phyloP scores from a whole-genome alignment of 2,888 invertebrate species.

The Steinernema carpocapsae region DNA sequence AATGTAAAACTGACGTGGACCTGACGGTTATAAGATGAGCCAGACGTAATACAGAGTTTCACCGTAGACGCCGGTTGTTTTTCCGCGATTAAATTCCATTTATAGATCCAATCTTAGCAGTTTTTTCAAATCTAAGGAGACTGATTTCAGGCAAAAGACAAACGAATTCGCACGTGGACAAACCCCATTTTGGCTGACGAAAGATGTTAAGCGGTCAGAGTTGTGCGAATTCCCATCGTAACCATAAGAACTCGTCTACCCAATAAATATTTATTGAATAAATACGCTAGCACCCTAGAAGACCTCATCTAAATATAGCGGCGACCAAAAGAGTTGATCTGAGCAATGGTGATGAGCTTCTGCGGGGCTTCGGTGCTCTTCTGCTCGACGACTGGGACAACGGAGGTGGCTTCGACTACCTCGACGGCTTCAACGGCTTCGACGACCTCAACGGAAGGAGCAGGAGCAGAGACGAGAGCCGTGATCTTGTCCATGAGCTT shows the following conservation, averaged over 20 bases:
- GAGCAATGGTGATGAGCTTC: slow-evolving; percentile 35
- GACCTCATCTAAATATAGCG: slow-evolving; percentile 12
- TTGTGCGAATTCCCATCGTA: neutral
- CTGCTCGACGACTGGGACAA: neutral
- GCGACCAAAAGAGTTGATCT: slow-evolving; percentile 38
- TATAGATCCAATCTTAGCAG: too few species aligned
- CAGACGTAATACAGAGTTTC: too few species aligned
- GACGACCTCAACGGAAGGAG: slow-evolving; percentile 9
- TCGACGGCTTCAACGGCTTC: neutral
- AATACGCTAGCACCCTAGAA: neutral
- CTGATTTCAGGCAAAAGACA: too few species aligned
- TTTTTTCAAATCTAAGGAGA: too few species aligned
- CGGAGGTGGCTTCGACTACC: slow-evolving; percentile 30
- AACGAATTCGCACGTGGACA: too few species aligned
- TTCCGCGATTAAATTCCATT: too few species aligned
- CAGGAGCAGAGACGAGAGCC: slow-evolving; percentile 10
- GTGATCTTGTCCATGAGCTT: slow-evolving; percentile 40
- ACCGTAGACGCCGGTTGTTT: too few species aligned
- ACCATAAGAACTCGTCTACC: neutral
- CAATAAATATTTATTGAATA: slow-evolving; percentile 33
- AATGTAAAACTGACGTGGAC: too few species aligned
- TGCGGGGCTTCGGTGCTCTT: neutral
- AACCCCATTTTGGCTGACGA: too few species aligned
- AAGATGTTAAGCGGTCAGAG: too few species aligned
- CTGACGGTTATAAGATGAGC: too few species aligned